Base-by-base conservation (phyloP, 2,113 vertebrate genomes). In the Hylia prasina region DNA sequence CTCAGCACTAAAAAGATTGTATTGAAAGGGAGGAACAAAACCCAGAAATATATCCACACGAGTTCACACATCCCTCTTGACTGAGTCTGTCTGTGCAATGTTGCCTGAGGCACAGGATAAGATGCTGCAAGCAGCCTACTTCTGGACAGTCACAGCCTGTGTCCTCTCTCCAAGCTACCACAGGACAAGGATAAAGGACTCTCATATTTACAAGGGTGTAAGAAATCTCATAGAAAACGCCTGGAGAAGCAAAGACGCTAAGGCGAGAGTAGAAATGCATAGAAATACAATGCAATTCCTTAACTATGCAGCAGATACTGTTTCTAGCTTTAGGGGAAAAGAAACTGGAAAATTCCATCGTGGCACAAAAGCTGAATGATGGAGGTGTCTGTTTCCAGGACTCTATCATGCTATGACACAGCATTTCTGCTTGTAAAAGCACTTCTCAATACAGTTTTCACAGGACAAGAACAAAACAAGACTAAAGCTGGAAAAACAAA, bases 1-100 rank as follows among this genome's bases (percentile, higher is more conserved):
- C 97, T 96, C 96, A 95, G 97, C 96, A 97, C 97, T 97, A 98
- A 96, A 97, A 94, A 96, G 95, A 95, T 88, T 95, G 89, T 82
- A 96, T 94, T 96, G 92, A 95, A 80, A 80, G 93, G 91, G 88
- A 97, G 85, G 95, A 97, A 97, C 95, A 94, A 98, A 97, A 95
- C 91, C 95, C 96, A 97, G 94, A 97, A 97, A 97, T 96, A 95
- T 76, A 96, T 95, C 97, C 96, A 93, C 75, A 91, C 79, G 42
- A 97, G 88, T 93, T 96, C 96, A 93, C 90, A 97, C 93, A 88
- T 93, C 78, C 75, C 94, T 96, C 94, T 93, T 90, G 87, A 81
- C 35, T 88, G 79, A 93, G 90, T 94, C 93, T 93, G 90, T 93
- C 91, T 93, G 61, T 68, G 80, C 87, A 63, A 65, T 66, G 68